Evolutionary conservation across 2,113 vertebrate species (phyloP).

Genomic region (Peromyscus leucopus): DNA sequence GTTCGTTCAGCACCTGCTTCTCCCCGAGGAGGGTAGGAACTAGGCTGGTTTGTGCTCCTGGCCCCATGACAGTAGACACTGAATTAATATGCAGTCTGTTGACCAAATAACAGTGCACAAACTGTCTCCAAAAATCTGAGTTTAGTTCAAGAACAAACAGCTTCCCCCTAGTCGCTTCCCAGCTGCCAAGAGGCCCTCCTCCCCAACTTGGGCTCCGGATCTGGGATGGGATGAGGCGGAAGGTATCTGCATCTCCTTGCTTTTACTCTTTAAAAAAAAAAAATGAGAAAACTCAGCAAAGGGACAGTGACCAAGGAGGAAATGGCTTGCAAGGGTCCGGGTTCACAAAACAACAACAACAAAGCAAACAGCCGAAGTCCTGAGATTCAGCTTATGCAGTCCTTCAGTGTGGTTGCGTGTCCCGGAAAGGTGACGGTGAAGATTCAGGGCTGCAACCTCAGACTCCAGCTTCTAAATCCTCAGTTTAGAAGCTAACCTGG

Average conservation of each 20-base stretch:
- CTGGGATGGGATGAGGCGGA: background rate
- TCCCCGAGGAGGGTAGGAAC: background rate
- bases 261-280: conserved; percentile 53
- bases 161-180: background rate
- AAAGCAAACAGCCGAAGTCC: background rate
- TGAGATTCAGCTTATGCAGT: background rate
- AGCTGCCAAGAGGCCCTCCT: background rate
- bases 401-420: background rate
- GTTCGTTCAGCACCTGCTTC: background rate
- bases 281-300: conserved; percentile 52
- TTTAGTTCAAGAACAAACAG: conserved; percentile 45
- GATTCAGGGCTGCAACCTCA: background rate
- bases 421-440: background rate
- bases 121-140: background rate
- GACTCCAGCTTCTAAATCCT: background rate
- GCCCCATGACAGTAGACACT: background rate
- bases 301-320: background rate
- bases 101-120: background rate
- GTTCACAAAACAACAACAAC: conserved; percentile 25
- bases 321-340: background rate
- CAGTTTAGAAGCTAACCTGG: background rate
- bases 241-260: background rate
- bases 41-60: background rate
- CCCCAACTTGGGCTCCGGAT: background rate
- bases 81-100: background rate